Evolutionary conservation across 2,888 invertebrate species (phyloP), one percentile per base, ranked within the genome.

Genomic region (Girardia tigrina): DNA sequence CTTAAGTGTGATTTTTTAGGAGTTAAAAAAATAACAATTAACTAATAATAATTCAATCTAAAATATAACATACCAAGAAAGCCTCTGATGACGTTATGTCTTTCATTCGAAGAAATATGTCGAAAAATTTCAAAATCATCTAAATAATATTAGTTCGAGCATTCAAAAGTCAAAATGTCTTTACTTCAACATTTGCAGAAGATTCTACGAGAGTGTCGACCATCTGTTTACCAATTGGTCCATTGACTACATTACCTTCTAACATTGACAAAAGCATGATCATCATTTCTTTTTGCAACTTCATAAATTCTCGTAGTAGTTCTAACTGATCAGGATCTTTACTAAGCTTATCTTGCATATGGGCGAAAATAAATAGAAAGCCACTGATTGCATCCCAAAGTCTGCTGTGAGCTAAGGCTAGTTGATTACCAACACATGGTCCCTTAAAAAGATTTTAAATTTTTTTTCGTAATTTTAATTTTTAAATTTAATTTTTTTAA

Each of bases 261-360:
- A 99, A 89, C 98, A 99, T 98, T 78, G 97, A 97, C 75, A 99
- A 87, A 92, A 99, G 93, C 94, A 99, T 95, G 75, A 98, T 97
- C 82, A 99, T 97, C 98, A 99, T 98, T 85, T 99, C 99, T 83
- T 98, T 99, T 86, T 99, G 98, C 75, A 99, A 86, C 82, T 95
- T 97, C 78, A 99, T 88, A 76, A 99, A 88, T 83, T 98, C 97
- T 84, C 95, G 91, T 75, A 99, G 87, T 79, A 99, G 86, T 85
- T 99, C 98, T 76, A 99, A 91, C 85, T 99, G 98, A 73, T 94
- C 94, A 71, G 71, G 71, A 29, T 71, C 71, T n/a, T 71, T 71
- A 28, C 71, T 71, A 12, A 71, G 71, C 26, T 71, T 71, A n/a
- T 95, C 95, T 85, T 99, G 98, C 97, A 99, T 98, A 85, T 99